Evolutionary conservation across 2,113 vertebrate species (phyloP).

Genomic region (Semicossyphus pulcher): DNA sequence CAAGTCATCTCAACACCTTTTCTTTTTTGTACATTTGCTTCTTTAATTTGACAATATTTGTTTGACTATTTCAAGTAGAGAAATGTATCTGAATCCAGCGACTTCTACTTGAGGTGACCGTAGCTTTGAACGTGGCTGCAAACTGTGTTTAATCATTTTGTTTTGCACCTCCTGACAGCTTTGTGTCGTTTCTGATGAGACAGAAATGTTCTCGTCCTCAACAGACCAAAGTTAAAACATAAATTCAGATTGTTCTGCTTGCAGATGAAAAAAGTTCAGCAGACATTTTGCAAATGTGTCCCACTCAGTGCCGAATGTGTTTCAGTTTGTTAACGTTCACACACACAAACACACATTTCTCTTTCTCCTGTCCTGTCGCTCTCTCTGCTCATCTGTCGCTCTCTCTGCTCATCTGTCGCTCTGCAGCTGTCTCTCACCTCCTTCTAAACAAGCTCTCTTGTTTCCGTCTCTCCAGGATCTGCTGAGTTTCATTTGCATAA

Average conservation of each 20-base stretch:
- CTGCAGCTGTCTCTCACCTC: conserved; percentile 13
- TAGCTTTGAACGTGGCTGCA: not conserved
- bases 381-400: no score
- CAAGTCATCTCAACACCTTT: no score
- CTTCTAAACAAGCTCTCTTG: not conserved
- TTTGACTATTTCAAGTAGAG: no score
- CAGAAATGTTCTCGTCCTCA: not conserved
- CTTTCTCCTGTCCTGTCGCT: not conserved
- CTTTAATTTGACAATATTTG: no score
- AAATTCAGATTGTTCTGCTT: not conserved
- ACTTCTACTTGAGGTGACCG: not conserved
- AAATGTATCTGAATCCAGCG: no score
- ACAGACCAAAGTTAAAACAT: not conserved
- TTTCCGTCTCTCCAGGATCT: conserved; percentile 48
- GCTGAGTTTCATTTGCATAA: not conserved
- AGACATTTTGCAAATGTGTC: not conserved
- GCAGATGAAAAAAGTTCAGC: not conserved
- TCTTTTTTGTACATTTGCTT: no score
- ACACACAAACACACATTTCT: conserved; percentile 4
- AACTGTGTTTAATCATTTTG: not conserved
- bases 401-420: no score
- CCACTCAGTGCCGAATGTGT: not conserved
- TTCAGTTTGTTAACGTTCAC: not conserved
- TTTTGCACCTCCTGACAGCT: not conserved
- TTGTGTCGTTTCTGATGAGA: not conserved